Conservation (phyloP, 2,113 vertebrate species). For the Galeopterus variegatus region DNA sequence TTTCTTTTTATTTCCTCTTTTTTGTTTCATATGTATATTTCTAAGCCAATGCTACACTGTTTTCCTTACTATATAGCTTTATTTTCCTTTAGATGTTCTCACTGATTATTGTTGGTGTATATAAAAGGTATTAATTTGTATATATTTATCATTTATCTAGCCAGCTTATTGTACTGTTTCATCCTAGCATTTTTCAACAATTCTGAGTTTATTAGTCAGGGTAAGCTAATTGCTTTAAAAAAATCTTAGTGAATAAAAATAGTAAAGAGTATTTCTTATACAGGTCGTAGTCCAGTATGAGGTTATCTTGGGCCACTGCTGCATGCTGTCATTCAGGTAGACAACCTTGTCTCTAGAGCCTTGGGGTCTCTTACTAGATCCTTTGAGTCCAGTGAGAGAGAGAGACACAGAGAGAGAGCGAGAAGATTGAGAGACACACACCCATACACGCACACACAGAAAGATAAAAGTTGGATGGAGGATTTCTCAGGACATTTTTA, state of each 20-base stretch:
- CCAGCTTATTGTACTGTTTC: not conserved
- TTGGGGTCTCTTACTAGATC: not conserved
- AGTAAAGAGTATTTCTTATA: not conserved
- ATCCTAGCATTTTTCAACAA: not conserved
- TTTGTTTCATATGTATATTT: not conserved
- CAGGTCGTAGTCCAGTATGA: not conserved
- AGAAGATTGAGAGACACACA: too few species aligned
- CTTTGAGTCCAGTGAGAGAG: not conserved
- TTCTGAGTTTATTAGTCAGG: not conserved
- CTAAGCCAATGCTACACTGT: not conserved
- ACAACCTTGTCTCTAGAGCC: not conserved
- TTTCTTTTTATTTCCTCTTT: not conserved
- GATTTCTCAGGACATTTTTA: not conserved
- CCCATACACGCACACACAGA: not conserved
- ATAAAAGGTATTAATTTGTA: not conserved
- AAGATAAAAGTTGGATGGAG: not conserved
- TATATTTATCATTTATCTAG: not conserved
- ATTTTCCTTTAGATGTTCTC: not conserved
- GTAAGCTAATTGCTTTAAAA: not conserved
- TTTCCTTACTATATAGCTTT: not conserved
- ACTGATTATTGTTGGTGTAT: not conserved
- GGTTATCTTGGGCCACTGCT: not conserved
- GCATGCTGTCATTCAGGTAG: not conserved
- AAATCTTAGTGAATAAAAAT: not conserved
- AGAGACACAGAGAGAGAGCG: not conserved